A percentile compares a stretch with the other conserved stretches of the same genome.
These are phyloP conservation scores for Syritta pipiens DNA, from an alignment of 2,888 invertebrate species.

Conservation along the genomic window DNA sequence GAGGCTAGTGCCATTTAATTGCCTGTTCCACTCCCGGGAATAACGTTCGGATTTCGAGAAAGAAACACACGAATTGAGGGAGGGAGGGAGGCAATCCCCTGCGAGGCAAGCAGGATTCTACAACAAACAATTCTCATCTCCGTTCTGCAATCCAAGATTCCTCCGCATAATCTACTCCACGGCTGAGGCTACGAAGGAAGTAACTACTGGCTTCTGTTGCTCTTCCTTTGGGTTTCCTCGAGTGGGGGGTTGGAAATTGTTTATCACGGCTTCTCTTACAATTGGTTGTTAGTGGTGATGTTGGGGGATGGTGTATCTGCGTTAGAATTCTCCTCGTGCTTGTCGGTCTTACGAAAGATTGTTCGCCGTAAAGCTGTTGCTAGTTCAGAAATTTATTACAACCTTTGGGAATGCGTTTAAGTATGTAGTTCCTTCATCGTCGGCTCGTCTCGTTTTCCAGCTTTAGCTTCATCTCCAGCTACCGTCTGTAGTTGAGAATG, in stretches of 20 bases:
- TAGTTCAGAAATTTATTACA: conserved; percentile 75
- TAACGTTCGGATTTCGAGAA: conserved; percentile 36
- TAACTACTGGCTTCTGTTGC: conserved; percentile 35
- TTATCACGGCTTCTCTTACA: conserved; percentile 25
- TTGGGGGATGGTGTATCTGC: not conserved
- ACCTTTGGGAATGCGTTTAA: conserved; percentile 76
- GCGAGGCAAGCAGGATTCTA: conserved; percentile 12
- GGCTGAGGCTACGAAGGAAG: conserved; percentile 2
- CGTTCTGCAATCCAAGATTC: conserved; percentile 30
- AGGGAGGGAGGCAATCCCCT: not conserved
- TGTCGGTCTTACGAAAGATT: conserved; percentile 18
- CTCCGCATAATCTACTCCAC: conserved; percentile 48
- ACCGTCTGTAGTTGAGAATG: conserved; percentile 72
- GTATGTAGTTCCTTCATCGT: no score
- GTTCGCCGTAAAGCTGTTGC: conserved; percentile 56
- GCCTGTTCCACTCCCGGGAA: conserved; percentile 32
- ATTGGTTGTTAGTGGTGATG: conserved; percentile 1
- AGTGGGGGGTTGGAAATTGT: conserved; percentile 1
- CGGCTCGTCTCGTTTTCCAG: no score
- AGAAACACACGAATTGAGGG: not conserved
- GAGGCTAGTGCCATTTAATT: conserved; percentile 33
- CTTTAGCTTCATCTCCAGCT: no score
- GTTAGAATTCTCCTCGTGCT: conserved; percentile 20
- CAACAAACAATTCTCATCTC: conserved; percentile 29
- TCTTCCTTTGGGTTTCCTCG: not conserved